Conservation (phyloP, 2,888 invertebrate genomes). For the Cerceris rybyensis region DNA sequence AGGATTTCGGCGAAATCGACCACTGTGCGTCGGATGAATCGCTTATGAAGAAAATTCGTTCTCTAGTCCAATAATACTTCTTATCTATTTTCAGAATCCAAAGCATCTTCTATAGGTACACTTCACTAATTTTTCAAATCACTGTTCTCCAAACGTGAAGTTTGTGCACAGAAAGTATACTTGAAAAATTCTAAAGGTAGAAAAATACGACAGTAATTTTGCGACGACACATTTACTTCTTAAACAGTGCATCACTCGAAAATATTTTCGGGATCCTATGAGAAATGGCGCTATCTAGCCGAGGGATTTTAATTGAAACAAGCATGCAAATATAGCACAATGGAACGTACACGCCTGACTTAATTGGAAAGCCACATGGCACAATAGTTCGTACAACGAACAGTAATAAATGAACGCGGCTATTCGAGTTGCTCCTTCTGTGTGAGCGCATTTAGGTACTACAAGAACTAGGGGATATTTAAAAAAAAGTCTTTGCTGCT, state of each 20-base stretch:
- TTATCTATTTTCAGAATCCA: too few species aligned
- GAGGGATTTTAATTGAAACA: constrained; percentile 51
- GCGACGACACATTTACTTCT: neutral
- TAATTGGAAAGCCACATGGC: constrained; percentile 53
- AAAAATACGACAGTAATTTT: neutral
- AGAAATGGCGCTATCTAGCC: constrained; percentile 9
- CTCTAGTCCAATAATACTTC: too few species aligned
- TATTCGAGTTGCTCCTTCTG: constrained; percentile 5
- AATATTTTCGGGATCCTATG: constrained; percentile 16
- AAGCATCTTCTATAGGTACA: too few species aligned
- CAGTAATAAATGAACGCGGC: constrained; percentile 33
- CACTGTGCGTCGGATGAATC: too few species aligned
- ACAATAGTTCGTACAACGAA: constrained; percentile 23
- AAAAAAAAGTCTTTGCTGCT: too few species aligned
- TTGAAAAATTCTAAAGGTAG: neutral
- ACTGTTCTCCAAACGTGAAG: neutral
- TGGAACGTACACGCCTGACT: constrained; percentile 21
- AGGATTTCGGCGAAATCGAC: too few species aligned
- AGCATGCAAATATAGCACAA: constrained; percentile 31
- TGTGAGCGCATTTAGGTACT: constrained; percentile 22
- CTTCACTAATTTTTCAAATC: neutral
- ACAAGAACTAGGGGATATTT: constrained; percentile 3
- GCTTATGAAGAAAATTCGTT: too few species aligned
- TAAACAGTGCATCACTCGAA: neutral
- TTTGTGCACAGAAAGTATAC: too few species aligned